These are phyloP conservation scores for Drosophila cognata DNA, from an alignment of 2,888 invertebrate species.

Conservation along the genomic window DNA sequence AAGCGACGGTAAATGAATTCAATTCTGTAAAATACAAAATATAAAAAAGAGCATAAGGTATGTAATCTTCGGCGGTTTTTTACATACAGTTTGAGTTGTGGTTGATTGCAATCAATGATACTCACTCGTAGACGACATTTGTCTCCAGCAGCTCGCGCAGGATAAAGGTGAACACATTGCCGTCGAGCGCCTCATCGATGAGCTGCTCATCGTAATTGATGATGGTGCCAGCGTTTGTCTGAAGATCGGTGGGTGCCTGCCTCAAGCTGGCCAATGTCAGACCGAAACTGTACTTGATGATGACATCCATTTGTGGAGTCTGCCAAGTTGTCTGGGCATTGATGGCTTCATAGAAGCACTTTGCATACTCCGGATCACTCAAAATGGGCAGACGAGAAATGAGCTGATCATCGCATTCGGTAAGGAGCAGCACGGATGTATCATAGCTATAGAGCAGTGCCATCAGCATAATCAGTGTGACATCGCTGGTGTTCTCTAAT, in stretches of 20 bases:
- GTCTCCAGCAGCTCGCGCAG: constrained; percentile 90
- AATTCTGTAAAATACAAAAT: constrained; percentile 83
- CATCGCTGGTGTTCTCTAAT: constrained; percentile 87
- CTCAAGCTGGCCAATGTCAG: constrained; percentile 88
- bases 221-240: constrained; percentile 85
- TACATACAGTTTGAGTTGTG: background rate
- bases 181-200: constrained; percentile 92
- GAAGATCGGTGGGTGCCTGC: constrained; percentile 86
- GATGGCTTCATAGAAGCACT: constrained; percentile 86
- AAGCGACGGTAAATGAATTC: constrained; percentile 93
- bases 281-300: constrained; percentile 90
- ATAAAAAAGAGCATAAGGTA: background rate
- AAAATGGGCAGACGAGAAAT: constrained; percentile 89
- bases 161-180: constrained; percentile 92
- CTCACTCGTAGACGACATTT: constrained; percentile 88
- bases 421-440: constrained; percentile 90
- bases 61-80: too few species aligned
- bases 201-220: constrained; percentile 92
- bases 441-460: constrained; percentile 93
- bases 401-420: constrained; percentile 91
- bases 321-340: constrained; percentile 67
- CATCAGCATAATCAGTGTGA: constrained; percentile 92
- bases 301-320: constrained; percentile 85
- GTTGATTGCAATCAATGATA: background rate
- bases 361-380: constrained; percentile 87